These are phyloP conservation scores for Coecobrya sp. DNA, from an alignment of 2,888 invertebrate species.

Conservation along the genomic window DNA sequence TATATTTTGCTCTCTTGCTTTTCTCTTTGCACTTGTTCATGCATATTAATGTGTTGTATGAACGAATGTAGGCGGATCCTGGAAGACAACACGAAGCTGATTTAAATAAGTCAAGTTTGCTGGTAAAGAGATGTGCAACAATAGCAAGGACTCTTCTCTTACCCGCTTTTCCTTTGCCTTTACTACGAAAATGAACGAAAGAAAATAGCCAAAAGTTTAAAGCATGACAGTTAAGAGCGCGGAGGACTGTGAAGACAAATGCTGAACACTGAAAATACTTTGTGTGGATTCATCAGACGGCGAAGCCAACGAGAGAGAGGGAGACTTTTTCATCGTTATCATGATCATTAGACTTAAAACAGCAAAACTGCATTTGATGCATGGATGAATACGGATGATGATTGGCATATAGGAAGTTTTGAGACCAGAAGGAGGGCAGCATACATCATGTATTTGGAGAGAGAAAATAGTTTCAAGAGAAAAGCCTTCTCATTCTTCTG, in stretches of 20 bases:
- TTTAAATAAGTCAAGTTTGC: constrained; percentile 40
- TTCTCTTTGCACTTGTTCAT: background rate
- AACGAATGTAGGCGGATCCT: constrained; percentile 73
- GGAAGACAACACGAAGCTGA: constrained; percentile 52
- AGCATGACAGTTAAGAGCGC: background rate
- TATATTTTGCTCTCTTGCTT: background rate
- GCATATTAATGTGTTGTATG: background rate
- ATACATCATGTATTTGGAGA: background rate
- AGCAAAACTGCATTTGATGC: constrained; percentile 56
- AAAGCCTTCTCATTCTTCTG: constrained; percentile 7
- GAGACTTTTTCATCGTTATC: constrained; percentile 25
- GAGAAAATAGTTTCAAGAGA: background rate
- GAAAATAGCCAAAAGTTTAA: constrained; percentile 1
- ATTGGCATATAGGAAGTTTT: constrained; percentile 62
- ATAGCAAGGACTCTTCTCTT: constrained; percentile 17
- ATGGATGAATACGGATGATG: constrained; percentile 51
- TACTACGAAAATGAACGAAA: too few species aligned
- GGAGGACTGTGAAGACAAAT: background rate
- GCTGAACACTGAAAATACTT: background rate
- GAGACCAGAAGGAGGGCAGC: background rate
- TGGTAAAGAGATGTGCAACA: background rate
- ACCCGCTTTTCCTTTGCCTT: background rate
- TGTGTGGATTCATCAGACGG: constrained; percentile 15
- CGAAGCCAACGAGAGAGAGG: constrained; percentile 10
- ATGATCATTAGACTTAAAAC: constrained; percentile 48